Base-by-base conservation (phyloP, 1,140 invertebrate species). In the Lysiphlebus fabarum region DNA sequence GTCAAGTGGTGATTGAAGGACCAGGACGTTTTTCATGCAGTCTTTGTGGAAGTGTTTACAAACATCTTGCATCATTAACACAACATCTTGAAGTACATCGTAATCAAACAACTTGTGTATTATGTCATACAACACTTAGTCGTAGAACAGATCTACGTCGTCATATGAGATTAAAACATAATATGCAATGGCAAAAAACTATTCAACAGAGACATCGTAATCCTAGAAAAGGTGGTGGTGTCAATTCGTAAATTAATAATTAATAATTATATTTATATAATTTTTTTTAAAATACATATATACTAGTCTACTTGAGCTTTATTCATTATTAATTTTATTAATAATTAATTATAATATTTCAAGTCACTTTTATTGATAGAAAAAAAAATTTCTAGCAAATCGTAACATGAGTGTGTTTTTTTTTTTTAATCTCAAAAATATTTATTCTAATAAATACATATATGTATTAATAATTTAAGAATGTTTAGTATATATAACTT, bases 61-160 rank as follows among this genome's bases (percentile, higher is more conserved):
- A 76, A 71, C 77, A 79, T 70, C 77, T 79, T 60, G 77, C 77
- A 70, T 80, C 78, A 72, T 74, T 82, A 67, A 81, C 78, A 66
- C 78, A 81, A 73, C 81, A 82, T 73, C 78, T 79, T 43, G 79
- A 81, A 74, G 78, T 81, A 72, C 81, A 82, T 74, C 76, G 76
- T 66, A 81, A 81, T 69, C 78, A 81, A 69, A 82, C 81, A 64
- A 78, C 75, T 68, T 82, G 80, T 74, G 74, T 80, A 63, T 72
- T 81, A 64, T 82, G 80, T 71, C 71, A 79, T 68, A 81, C 79
- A 70, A 79, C 77, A 68, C 78, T 82, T 71, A 81, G 78, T 75
- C 77, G 79, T 74, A 79, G 76, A 76, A 80, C 77, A 69, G 78
- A 80, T 68, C 70, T 80, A 69, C 75, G 78, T 66, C 77, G 78